Conservation (phyloP, 2,888 invertebrate genomes). For the Ornithoptera priamus region DNA sequence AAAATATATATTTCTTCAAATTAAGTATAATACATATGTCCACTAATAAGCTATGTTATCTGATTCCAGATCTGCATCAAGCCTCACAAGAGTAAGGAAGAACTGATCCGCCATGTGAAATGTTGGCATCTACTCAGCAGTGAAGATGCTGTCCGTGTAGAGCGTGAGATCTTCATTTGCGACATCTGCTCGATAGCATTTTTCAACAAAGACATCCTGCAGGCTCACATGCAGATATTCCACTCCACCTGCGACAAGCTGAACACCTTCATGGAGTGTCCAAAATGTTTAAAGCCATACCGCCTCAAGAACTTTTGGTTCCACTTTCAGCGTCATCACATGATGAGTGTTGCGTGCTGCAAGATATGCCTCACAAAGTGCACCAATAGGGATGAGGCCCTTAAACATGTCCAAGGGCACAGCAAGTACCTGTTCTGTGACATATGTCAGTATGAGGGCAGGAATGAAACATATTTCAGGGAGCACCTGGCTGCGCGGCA, state of each 20-base stretch:
- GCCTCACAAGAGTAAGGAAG: conserved; percentile 24
- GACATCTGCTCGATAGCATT: conserved; percentile 49
- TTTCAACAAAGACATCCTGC: conserved; percentile 54
- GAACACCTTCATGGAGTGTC: conserved; percentile 38
- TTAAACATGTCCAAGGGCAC: conserved; percentile 45
- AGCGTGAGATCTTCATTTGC: conserved; percentile 56
- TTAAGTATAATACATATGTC: neutral
- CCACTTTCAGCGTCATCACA: conserved; percentile 47
- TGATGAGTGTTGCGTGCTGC: conserved; percentile 45
- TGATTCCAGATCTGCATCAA: conserved; percentile 53
- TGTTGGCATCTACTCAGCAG: conserved; percentile 48
- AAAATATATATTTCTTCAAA: no score
- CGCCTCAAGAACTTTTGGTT: conserved; percentile 36
- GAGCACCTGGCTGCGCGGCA: conserved; percentile 42
- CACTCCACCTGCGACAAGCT: conserved; percentile 30
- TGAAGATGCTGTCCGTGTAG: conserved; percentile 41
- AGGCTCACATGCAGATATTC: conserved; percentile 40
- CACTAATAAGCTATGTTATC: neutral
- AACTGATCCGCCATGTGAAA: conserved; percentile 47
- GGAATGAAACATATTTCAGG: conserved; percentile 35
- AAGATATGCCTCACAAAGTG: conserved; percentile 48
- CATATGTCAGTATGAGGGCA: conserved; percentile 43
- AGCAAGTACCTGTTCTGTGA: conserved; percentile 41
- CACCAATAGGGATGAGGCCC: conserved; percentile 30
- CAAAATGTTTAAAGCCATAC: conserved; percentile 41